Evolutionary conservation across 2,113 vertebrate species (phyloP), one percentile per base, ranked within the genome.

Genomic region (Melospiza melodia): DNA sequence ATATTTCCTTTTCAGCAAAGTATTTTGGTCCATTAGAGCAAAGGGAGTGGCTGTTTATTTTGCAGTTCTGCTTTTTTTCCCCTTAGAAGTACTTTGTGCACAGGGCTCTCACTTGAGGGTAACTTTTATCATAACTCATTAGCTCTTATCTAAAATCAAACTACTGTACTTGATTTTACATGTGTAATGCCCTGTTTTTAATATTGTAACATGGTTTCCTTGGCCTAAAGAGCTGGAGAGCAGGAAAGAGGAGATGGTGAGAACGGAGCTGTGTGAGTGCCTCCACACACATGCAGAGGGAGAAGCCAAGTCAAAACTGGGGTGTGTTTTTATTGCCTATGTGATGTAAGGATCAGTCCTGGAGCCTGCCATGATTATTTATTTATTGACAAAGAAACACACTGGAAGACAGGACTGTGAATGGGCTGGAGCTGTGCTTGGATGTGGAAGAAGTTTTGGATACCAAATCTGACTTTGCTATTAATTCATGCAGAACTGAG

Each of bases 71-170:
- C 3, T 44, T 75, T 51, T 75, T 51, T 35, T 46, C 28, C 7
- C 8, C 24, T 35, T 72, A 33, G 12, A 43, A 82, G 41, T 67
- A 43, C 7, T 72, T 87, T 79, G 46, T 61, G 46, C 11, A 9
- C 1, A 6, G 11, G 37, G 24, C 20, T 88, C 0, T 6, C 16
- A 43, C 37, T 77, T 67, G 58, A 80, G 46, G 21, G 37, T 30
- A 73, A 63, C 74, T 63, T 82, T 91, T 91, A 39, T 51, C 31
- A 43, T 62, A 72, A 84, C 31, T 79, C 49, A 54, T 87, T 83
- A 78, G 31, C 79, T 84, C 71, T 96, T 95, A 80, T 76, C 62
- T 96, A 87, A 93, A 84, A 79, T 91, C 84, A 89, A 91, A 52
- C 31, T 49, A 12, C 25, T 66, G 0, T 62, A 35, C 66, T 75